Evolutionary conservation across 2,113 vertebrate genomes (phyloP).

Genomic region (Tricholaema leucomelas): DNA sequence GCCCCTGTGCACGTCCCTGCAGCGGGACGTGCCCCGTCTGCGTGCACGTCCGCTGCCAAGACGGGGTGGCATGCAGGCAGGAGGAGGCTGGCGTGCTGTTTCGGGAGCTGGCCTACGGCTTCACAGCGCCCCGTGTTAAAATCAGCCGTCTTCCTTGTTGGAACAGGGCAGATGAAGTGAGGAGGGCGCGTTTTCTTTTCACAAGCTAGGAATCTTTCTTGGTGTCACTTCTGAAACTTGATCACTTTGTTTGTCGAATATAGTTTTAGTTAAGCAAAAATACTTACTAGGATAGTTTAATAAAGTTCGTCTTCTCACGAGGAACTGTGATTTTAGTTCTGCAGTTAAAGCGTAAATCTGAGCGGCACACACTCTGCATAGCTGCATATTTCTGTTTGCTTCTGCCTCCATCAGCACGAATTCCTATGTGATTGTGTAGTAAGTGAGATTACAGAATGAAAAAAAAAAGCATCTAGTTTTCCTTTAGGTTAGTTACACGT

Average conservation of each 20-base stretch:
- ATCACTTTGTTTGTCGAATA: rapidly evolving
- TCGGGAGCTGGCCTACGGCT: not conserved
- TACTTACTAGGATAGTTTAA: rapidly evolving
- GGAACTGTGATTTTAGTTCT: not conserved
- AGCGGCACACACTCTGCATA: rapidly evolving
- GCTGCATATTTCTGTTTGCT: not conserved
- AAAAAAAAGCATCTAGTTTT: not conserved
- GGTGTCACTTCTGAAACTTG: not conserved
- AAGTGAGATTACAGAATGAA: not conserved
- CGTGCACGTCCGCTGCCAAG: rapidly evolving
- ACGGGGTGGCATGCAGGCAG: rapidly evolving
- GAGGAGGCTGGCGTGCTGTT: not conserved
- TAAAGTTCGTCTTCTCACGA: not conserved
- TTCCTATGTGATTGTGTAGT: not conserved
- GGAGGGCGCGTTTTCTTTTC: not conserved
- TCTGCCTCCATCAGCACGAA: not conserved
- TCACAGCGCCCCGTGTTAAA: rapidly evolving
- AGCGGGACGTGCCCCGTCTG: not conserved
- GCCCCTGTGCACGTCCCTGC: not conserved
- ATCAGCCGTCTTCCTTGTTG: rapidly evolving
- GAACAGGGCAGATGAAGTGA: rapidly evolving
- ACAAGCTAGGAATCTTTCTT: no score
- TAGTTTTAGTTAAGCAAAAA: not conserved
- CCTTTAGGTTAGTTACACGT: not conserved
- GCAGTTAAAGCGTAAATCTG: not conserved